Conservation (phyloP, 2,888 invertebrate genomes). For the Pristionchus fissidentatus region DNA sequence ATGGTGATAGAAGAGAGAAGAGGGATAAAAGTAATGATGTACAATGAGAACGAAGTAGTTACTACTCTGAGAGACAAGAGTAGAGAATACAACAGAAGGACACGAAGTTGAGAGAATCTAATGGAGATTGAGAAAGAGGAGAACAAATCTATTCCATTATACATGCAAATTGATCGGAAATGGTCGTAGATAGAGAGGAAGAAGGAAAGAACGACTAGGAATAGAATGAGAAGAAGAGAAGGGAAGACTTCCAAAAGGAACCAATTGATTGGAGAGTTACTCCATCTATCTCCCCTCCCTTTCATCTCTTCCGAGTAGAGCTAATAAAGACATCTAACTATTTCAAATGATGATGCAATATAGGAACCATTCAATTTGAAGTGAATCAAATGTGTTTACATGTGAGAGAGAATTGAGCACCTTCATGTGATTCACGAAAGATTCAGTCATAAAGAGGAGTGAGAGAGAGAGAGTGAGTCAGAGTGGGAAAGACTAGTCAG, state of each 20-base stretch:
- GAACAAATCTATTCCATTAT: background rate
- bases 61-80: background rate
- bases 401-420: background rate
- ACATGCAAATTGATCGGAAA: background rate
- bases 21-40: background rate
- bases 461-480: background rate
- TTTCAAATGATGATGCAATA: background rate
- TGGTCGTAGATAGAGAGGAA: background rate
- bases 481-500: constrained; percentile 5
- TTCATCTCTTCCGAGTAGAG: background rate
- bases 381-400: background rate
- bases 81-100: too few species aligned
- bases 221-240: constrained; percentile 6
- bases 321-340: too few species aligned
- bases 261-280: background rate
- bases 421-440: background rate
- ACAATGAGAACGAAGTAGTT: background rate
- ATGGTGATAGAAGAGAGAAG: background rate
- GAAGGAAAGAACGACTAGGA: background rate
- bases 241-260: background rate
- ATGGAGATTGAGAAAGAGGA: background rate
- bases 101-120: too few species aligned
- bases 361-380: background rate
- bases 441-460: constrained; percentile 20
- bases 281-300: background rate